phyloP scores from a whole-genome alignment of 2,113 vertebrate species.

The Xiphophorus hellerii region DNA sequence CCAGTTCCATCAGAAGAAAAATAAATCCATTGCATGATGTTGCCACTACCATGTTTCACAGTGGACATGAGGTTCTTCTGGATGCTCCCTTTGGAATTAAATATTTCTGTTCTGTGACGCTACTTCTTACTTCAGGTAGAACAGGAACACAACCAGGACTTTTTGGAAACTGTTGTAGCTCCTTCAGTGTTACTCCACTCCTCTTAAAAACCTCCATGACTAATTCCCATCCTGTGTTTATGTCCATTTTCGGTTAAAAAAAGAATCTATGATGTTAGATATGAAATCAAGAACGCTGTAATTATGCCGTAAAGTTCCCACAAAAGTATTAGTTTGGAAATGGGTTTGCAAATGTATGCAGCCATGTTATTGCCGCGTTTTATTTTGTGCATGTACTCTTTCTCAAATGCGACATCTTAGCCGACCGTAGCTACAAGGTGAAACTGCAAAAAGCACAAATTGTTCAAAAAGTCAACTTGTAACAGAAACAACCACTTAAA shows the following conservation, averaged over 20 bases:
- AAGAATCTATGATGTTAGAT: background rate
- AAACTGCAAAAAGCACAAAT: constrained; percentile 57
- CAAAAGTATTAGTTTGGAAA: background rate
- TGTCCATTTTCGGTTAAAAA: background rate
- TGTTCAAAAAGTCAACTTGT: constrained; percentile 35
- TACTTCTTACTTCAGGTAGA: too few species aligned
- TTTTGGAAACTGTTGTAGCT: background rate
- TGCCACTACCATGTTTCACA: background rate
- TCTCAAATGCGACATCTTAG: constrained; percentile 11
- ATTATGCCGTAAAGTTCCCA: background rate
- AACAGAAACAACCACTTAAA: constrained; percentile 48
- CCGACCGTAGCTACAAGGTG: constrained; percentile 28
- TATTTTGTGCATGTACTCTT: background rate
- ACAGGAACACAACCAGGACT: background rate
- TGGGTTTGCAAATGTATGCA: too few species aligned
- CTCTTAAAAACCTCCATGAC: background rate
- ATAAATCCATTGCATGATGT: background rate
- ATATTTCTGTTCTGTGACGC: too few species aligned
- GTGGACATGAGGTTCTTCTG: background rate
- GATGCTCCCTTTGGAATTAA: background rate
- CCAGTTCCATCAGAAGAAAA: background rate
- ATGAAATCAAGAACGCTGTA: background rate
- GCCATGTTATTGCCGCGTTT: too few species aligned
- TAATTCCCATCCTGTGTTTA: background rate
- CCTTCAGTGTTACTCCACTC: background rate